These are phyloP conservation scores for Dryadula phaetusa DNA, from an alignment of 2,888 invertebrate species.

Conservation along the genomic window DNA sequence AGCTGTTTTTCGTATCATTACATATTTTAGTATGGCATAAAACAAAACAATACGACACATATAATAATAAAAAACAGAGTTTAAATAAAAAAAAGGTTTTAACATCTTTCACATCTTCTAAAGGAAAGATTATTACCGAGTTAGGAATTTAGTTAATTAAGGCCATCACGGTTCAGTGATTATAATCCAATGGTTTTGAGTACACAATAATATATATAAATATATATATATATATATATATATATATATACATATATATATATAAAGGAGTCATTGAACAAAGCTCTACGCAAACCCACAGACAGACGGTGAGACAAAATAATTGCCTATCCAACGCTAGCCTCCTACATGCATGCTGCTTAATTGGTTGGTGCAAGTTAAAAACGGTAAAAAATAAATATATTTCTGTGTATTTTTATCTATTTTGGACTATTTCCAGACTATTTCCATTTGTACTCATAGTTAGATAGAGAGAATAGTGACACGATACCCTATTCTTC, in stretches of 20 bases:
- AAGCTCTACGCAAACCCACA: slow-evolving; percentile 53
- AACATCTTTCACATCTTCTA: too few relatives aligned
- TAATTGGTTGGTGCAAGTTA: slow-evolving; percentile 32
- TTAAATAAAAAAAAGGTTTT: too few relatives aligned
- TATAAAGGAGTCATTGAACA: slow-evolving; percentile 30
- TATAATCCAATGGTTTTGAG: background rate
- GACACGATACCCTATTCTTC: too few relatives aligned
- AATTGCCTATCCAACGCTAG: slow-evolving; percentile 71
- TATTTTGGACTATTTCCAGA: background rate
- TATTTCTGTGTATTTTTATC: background rate
- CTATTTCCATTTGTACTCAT: too few relatives aligned
- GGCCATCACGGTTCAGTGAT: too few relatives aligned
- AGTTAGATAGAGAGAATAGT: too few relatives aligned
- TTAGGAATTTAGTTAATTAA: too few relatives aligned
- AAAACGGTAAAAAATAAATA: background rate
- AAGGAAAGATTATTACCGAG: too few relatives aligned
- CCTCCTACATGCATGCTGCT: slow-evolving; percentile 62
- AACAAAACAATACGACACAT: background rate
- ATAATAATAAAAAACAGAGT: background rate
- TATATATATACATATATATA: too few relatives aligned
- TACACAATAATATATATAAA: too few relatives aligned
- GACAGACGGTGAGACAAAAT: slow-evolving; percentile 67
- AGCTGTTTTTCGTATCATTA: background rate
- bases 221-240: too few relatives aligned
- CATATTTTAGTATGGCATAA: slow-evolving; percentile 21